Percentiles rank a stretch among this genome's conserved stretches.
Evolutionary conservation across 2,797 vertebrate species (phyloP).

Genomic region (Spea hammondii): DNA sequence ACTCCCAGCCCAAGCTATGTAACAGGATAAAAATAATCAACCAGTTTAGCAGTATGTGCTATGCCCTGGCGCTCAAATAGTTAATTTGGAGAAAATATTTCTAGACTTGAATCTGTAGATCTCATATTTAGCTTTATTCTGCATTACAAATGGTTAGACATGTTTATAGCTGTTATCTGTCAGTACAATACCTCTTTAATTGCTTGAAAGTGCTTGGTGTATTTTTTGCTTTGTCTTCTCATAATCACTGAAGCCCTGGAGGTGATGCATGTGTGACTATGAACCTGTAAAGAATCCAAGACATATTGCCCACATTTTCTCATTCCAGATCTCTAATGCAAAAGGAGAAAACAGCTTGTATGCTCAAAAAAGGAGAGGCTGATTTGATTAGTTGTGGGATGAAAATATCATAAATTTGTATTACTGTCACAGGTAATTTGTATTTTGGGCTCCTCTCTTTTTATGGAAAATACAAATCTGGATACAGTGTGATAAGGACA

Average conservation of each 20-base stretch:
- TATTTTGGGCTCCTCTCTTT: constrained; percentile 25
- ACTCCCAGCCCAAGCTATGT: no score
- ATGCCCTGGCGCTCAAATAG: no score
- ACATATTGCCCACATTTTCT: constrained; percentile 41
- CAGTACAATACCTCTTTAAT: constrained; percentile 13
- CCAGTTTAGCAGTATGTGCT: no score
- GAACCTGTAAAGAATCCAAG: constrained; percentile 41
- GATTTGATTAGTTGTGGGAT: constrained; percentile 44
- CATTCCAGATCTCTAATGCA: constrained; percentile 33
- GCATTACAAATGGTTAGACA: not conserved
- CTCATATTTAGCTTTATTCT: not conserved
- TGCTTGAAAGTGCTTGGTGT: constrained; percentile 12
- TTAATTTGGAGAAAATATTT: no score
- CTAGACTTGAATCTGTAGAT: not conserved
- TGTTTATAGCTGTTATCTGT: constrained; percentile 12
- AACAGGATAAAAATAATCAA: no score
- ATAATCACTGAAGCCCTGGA: constrained; percentile 19
- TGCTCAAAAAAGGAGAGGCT: constrained; percentile 35
- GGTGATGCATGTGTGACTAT: constrained; percentile 25
- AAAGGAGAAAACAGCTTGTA: constrained; percentile 46
- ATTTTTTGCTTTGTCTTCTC: constrained; percentile 26
- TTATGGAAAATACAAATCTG: constrained; percentile 32
- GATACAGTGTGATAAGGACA: constrained; percentile 17
- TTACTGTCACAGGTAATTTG: constrained; percentile 36
- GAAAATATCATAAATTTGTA: constrained; percentile 47